A percentile compares a stretch with the other conserved stretches of the same genome.
phyloP scores from a whole-genome alignment of 2,113 vertebrate genomes.

The Isichthys henryi region DNA sequence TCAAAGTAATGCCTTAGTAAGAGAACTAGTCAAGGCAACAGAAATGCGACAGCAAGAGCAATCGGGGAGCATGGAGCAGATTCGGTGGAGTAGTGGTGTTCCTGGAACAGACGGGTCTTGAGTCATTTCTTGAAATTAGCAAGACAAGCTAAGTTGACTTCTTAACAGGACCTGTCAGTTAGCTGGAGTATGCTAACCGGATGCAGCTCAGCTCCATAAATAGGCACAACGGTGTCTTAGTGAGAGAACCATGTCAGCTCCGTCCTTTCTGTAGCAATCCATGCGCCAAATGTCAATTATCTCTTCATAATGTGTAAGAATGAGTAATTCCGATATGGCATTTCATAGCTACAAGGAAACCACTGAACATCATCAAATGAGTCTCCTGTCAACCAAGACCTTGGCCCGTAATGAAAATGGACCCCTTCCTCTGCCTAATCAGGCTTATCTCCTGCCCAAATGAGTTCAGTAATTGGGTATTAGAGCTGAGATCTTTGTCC shows the following conservation, averaged over 20 bases:
- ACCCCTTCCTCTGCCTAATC: not conserved
- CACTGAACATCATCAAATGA: not conserved
- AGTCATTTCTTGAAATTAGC: too few species aligned
- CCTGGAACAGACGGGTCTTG: too few species aligned
- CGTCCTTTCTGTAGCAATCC: not conserved
- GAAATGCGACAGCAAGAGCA: not conserved
- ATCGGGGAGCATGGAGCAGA: not conserved
- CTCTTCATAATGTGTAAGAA: not conserved
- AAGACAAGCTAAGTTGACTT: too few species aligned
- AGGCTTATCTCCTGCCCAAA: not conserved
- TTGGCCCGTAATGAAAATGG: conserved; percentile 1
- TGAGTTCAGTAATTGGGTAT: conserved; percentile 7
- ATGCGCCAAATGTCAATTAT: not conserved
- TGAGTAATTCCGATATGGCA: not conserved
- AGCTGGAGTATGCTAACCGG: not conserved
- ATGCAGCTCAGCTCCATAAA: not conserved
- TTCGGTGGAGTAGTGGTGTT: too few species aligned
- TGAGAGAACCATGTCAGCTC: not conserved
- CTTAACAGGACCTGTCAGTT: not conserved
- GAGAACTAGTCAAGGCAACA: not conserved
- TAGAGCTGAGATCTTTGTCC: not conserved
- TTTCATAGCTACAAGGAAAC: not conserved
- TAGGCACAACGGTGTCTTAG: not conserved
- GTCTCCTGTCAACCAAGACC: not conserved
- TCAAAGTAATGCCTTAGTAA: not conserved